A percentile compares a stretch with the other conserved stretches of the same genome.
These are phyloP conservation scores for Ferdinandea cuprea DNA, from an alignment of 2,888 invertebrate species.

Conservation along the genomic window DNA sequence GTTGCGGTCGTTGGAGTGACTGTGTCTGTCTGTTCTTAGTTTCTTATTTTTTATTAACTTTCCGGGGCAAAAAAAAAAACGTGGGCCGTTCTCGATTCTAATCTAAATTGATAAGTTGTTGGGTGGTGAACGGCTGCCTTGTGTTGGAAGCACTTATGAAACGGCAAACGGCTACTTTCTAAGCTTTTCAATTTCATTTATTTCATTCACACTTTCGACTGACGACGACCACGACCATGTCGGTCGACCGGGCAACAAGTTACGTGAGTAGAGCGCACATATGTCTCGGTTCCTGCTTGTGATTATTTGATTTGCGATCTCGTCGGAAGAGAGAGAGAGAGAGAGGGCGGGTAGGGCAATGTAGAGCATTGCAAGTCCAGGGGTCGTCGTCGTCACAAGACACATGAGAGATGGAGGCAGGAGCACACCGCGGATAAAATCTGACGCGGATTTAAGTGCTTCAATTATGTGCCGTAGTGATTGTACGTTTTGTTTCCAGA, in stretches of 20 bases:
- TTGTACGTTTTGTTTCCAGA: conserved; percentile 45
- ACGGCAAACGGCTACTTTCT: conserved; percentile 9
- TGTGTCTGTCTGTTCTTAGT: conserved; percentile 6
- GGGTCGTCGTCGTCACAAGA: conserved; percentile 27
- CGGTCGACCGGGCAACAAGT: conserved; percentile 28
- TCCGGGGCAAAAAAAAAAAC: conserved; percentile 66
- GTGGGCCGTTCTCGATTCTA: conserved; percentile 36
- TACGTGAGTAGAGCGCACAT: conserved; percentile 11
- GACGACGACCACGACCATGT: conserved; percentile 1
- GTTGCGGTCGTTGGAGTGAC: conserved; percentile 14
- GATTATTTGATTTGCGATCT: conserved; percentile 35
- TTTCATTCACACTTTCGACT: conserved; percentile 62
- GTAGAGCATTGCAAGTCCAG: conserved; percentile 41
- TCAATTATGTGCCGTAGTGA: conserved; percentile 59
- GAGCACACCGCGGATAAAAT: conserved; percentile 13
- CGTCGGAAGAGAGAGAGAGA: not conserved
- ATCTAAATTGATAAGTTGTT: conserved; percentile 54
- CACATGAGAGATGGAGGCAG: conserved; percentile 6
- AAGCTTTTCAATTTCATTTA: conserved; percentile 43
- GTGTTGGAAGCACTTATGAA: conserved; percentile 12
- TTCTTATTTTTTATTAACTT: conserved; percentile 19
- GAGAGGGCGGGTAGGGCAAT: conserved; percentile 2
- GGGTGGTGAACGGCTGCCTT: conserved; percentile 5
- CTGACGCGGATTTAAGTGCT: conserved; percentile 55
- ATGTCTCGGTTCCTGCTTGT: conserved; percentile 23